A percentile compares a stretch with the other conserved stretches of the same genome.
Conservation (phyloP, 2,888 invertebrate genomes). For the Drosophila anceps region DNA sequence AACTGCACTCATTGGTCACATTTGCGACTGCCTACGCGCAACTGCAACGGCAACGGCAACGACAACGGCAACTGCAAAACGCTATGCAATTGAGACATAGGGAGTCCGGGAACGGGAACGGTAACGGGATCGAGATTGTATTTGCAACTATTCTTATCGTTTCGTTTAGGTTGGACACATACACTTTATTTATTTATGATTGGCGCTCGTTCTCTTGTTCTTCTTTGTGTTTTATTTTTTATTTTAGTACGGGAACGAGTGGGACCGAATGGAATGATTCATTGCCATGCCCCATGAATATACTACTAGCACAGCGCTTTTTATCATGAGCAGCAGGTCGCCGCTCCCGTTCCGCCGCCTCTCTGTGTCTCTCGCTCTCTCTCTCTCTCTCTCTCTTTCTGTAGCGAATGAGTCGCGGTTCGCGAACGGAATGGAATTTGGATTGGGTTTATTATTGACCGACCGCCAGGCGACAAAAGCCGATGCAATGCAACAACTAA, state of each 20-base stretch:
- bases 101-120: not conserved
- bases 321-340: conserved; percentile 40
- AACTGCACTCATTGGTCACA: conserved; percentile 23
- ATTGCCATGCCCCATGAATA: conserved; percentile 41
- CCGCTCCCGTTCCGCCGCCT: conserved; percentile 14
- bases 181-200: conserved; percentile 52
- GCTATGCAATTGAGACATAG: conserved; percentile 25
- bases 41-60: conserved; percentile 14
- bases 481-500: not conserved
- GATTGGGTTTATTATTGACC: not conserved
- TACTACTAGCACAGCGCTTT: conserved; percentile 28
- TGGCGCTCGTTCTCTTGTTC: conserved; percentile 23
- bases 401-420: conserved; percentile 32
- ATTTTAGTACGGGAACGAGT: not conserved
- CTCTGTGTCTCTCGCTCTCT: not conserved
- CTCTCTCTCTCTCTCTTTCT: conserved; percentile 1
- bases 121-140: not conserved
- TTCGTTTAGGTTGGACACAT: conserved; percentile 29
- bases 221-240: not conserved
- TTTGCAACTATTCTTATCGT: conserved; percentile 20
- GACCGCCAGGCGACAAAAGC: conserved; percentile 29
- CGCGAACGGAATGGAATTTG: conserved; percentile 24
- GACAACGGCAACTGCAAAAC: conserved; percentile 18
- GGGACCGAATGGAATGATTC: conserved; percentile 45
- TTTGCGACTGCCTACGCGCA: conserved; percentile 34